Evolutionary conservation across 2,113 vertebrate genomes (phyloP), one percentile per base, ranked within the genome.

Genomic region (Monopterus albus): DNA sequence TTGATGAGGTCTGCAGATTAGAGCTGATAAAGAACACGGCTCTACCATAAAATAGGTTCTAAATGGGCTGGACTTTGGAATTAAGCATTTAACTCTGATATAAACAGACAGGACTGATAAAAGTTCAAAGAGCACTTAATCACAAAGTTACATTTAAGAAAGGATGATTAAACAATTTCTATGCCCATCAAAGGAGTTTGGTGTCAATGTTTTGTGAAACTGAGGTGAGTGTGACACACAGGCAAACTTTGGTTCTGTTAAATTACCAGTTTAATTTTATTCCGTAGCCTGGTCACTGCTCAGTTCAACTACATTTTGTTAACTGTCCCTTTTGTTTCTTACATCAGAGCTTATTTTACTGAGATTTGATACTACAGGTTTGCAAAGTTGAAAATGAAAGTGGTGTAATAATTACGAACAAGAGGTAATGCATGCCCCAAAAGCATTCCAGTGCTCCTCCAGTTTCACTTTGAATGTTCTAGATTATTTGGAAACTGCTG

Each of bases 1-100:
- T 57, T 51, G 36, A 69, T 11, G 10, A 29, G 28, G 20, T n/a
- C 13, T 39, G n/a, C 31, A 70, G 80, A 82, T 82, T 82, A 86
- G 20, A 72, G 3, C 1, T 46, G 55, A 71, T 62, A 60, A 74
- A 73, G 36, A 39, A n/a, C 31, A 9, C 2, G 13, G 29, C 72
- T 39, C 60, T 38, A 33, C 13, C 14, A 20, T 55, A 10, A 49
- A 50, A 42, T 12, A 43, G 14, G 17, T 26, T 28, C 7, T 28
- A 28, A 67, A 5, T 46, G 3, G 17, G 15, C 14, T 81, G 86
- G 84, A 89, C 87, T 89, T 90, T 88, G 83, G 60, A 75, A 82
- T 85, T 40, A 18, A 20, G 31, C 1, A 5, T 23, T 40, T 0
- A 38, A 52, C 15, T 11, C 6, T 5, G 78, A 85, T 59, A 65